phyloP scores from a whole-genome alignment of 1,140 invertebrate genomes.

The Agrypnia vestita region DNA sequence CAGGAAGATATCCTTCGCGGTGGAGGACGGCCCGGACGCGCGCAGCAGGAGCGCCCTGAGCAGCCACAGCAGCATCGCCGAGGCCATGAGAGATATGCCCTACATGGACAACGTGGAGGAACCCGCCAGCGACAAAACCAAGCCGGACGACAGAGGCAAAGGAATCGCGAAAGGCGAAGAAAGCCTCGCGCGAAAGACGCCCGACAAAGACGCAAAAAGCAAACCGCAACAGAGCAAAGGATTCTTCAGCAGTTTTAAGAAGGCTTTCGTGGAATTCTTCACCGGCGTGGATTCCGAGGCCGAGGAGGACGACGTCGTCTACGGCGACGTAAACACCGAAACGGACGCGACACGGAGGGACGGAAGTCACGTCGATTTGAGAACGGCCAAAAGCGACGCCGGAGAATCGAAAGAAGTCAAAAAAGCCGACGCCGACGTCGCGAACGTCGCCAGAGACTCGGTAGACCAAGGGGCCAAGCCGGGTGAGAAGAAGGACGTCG shows the following conservation, averaged over 20 bases:
- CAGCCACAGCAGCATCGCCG: constrained; percentile 55
- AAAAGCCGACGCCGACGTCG: background rate
- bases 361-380: background rate
- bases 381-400: background rate
- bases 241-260: constrained; percentile 54
- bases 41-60: constrained; percentile 38
- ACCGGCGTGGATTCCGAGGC: constrained; percentile 4
- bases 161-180: constrained; percentile 2
- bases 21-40: constrained; percentile 12
- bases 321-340: no score
- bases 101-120: constrained; percentile 56
- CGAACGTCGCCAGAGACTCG: no score
- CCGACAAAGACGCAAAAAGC: constrained; percentile 14
- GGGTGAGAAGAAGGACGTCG: background rate
- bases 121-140: background rate
- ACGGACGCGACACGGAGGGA: no score
- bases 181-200: constrained; percentile 3
- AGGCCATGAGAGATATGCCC: constrained; percentile 58
- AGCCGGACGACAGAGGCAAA: background rate
- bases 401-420: background rate
- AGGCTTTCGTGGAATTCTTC: constrained; percentile 49
- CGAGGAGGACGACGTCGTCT: background rate
- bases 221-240: constrained; percentile 38
- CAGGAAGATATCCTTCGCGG: constrained; percentile 56
- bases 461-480: no score